A percentile compares a stretch with the other conserved stretches of the same genome.
phyloP scores from a whole-genome alignment of 2,797 vertebrate species.

The Chelonia mydas region DNA sequence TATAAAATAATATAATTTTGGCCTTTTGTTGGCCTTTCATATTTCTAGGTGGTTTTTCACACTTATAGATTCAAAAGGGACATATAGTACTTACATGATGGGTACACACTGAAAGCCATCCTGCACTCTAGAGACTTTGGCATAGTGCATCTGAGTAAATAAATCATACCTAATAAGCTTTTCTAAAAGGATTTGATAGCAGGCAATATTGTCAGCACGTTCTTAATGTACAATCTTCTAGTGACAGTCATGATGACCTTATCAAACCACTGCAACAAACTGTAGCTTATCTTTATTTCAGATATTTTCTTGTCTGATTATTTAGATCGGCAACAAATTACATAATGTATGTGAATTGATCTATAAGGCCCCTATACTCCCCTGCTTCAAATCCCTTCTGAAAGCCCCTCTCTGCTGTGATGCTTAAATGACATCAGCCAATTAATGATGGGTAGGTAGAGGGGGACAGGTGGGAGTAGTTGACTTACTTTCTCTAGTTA shows the following conservation, averaged over 20 bases:
- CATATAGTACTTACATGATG: background rate
- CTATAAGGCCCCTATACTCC: background rate
- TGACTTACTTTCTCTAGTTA: background rate
- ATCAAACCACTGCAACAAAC: background rate
- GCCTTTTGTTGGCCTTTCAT: background rate
- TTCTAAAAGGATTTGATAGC: background rate
- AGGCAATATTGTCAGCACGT: background rate
- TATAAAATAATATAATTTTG: accelerated
- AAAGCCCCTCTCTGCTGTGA: background rate
- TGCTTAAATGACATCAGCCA: background rate
- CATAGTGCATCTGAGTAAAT: background rate
- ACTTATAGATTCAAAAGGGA: background rate
- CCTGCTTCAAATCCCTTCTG: background rate
- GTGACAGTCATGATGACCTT: background rate
- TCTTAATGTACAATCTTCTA: background rate
- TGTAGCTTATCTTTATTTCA: background rate
- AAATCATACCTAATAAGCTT: background rate
- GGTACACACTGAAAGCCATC: background rate
- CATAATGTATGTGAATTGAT: background rate
- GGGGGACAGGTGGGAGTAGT: background rate
- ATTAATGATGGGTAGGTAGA: background rate
- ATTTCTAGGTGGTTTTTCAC: background rate
- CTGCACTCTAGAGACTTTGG: accelerated
- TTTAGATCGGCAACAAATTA: background rate
- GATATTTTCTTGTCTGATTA: background rate